Base-by-base conservation (phyloP, 2,113 vertebrate genomes). In the Trinectes maculatus region DNA sequence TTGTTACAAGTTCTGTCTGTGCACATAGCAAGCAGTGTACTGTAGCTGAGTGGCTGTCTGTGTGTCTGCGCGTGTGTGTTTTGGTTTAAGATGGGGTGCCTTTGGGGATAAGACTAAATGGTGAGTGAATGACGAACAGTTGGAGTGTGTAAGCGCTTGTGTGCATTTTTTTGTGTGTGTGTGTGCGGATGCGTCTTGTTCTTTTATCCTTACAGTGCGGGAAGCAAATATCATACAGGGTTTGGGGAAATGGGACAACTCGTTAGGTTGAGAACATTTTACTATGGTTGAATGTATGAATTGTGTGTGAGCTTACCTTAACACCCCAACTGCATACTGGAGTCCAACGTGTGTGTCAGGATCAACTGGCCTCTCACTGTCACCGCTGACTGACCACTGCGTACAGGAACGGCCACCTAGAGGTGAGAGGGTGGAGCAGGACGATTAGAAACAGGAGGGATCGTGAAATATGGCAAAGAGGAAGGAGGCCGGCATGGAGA, bases 241-340 rank as follows among this genome's bases (percentile, higher is more conserved):
- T 71, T 74, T 60, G 1, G 48, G 24, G 21, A 51, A 43, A 44
- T 44, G 52, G 3, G n/a, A 31, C 33, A 68, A 77, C 43, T 31
- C 43, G 37, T 46, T 28, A 42, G n/a, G 24, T 48, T 53, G 26
- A 47, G 33, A 34, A 34, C n/a, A 18, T 59, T 70, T 60, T 31
- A 34, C 33, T n/a, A 15, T 25, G 31, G 33, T 52, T 15, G 24
- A 18, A 61, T 15, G 22, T 36, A n/a, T 26, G 33, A 42, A 16
- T 0, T 31, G 63, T 63, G 57, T 49, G 71, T 37, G 26, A 28
- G 59, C 61, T 94, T 95, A 99, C 97, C 97, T 99, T 94, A 96
- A 94, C 93, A 96, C 93, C 91, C 94, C 91, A 94, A 92, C 95
- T 93, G 96, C 98, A 99, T 99, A 92, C 94, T 98, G 95, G 95